A percentile compares a stretch with the other conserved stretches of the same genome.
Evolutionary conservation across 2,113 vertebrate genomes (phyloP).

Genomic region (Sporophila hypoxantha): DNA sequence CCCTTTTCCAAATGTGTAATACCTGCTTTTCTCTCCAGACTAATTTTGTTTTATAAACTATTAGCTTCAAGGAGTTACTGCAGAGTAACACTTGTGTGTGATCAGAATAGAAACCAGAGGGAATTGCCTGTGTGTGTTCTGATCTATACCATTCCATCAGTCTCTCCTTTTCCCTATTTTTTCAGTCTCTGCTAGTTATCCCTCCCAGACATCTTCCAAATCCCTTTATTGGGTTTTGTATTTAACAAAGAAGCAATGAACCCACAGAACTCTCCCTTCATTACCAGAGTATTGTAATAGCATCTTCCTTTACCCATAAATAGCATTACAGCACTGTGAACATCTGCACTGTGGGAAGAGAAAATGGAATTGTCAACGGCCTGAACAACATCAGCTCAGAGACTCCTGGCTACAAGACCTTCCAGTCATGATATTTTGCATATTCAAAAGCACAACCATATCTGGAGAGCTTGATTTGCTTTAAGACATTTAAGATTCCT

Average conservation of each 20-base stretch:
- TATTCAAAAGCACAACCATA: slow-evolving; percentile 16
- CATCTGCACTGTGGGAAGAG: neutral
- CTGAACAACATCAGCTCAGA: neutral
- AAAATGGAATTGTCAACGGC: neutral
- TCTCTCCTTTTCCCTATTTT: neutral
- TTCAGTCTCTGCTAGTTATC: neutral
- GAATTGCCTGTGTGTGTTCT: neutral
- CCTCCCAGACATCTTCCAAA: slow-evolving; percentile 13
- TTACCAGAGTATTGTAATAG: neutral
- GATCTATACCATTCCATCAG: neutral
- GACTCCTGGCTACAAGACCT: neutral
- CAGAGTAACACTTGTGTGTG: neutral
- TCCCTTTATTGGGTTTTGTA: slow-evolving; percentile 9
- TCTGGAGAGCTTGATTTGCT: slow-evolving; percentile 24
- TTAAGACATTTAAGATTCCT: slow-evolving; percentile 38
- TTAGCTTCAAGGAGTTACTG: slow-evolving; percentile 24
- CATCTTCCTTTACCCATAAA: neutral
- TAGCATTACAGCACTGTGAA: neutral
- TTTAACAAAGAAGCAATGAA: slow-evolving; percentile 20
- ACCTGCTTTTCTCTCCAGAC: neutral
- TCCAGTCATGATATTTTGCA: slow-evolving; percentile 1
- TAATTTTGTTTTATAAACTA: slow-evolving; percentile 10
- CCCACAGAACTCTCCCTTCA: neutral
- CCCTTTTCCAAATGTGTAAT: neutral
- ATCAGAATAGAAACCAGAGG: slow-evolving; percentile 1